These are phyloP conservation scores for Epirrita christyi DNA, from an alignment of 2,888 invertebrate species.

Conservation along the genomic window DNA sequence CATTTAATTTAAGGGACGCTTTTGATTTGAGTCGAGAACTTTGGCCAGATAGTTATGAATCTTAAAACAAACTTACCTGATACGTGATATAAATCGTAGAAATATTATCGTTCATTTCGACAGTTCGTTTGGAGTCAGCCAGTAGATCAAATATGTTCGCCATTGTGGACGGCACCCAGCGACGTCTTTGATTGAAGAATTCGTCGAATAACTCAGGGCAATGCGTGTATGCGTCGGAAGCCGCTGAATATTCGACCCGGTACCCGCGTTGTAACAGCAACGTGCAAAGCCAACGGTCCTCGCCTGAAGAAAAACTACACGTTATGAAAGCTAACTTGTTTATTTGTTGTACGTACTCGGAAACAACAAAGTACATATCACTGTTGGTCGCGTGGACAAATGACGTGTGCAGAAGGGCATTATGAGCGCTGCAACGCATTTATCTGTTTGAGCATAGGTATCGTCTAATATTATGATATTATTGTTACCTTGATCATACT, in stretches of 20 bases:
- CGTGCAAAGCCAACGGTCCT: constrained; percentile 98
- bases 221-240: constrained; percentile 97
- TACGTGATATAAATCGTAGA: constrained; percentile 92
- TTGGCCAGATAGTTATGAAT: not conserved
- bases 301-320: constrained; percentile 81
- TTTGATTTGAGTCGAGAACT: too few relatives aligned
- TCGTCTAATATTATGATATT: not conserved
- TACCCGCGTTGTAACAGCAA: constrained; percentile 95
- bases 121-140: constrained; percentile 90
- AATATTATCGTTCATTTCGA: constrained; percentile 94
- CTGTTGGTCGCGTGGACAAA: too few relatives aligned
- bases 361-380: too few relatives aligned
- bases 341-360: too few relatives aligned
- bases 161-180: constrained; percentile 98
- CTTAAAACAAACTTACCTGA: constrained; percentile 55
- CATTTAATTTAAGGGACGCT: too few relatives aligned
- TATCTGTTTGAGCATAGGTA: too few relatives aligned
- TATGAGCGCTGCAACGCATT: too few relatives aligned
- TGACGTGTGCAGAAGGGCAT: too few relatives aligned
- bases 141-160: constrained; percentile 97
- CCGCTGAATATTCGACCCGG: constrained; percentile 97
- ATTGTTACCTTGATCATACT: constrained; percentile 93
- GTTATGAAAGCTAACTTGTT: not conserved
- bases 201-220: constrained; percentile 96
- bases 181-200: constrained; percentile 96